Evolutionary conservation across 2,113 vertebrate species (phyloP).

Genomic region (Nothobranchius furzeri): DNA sequence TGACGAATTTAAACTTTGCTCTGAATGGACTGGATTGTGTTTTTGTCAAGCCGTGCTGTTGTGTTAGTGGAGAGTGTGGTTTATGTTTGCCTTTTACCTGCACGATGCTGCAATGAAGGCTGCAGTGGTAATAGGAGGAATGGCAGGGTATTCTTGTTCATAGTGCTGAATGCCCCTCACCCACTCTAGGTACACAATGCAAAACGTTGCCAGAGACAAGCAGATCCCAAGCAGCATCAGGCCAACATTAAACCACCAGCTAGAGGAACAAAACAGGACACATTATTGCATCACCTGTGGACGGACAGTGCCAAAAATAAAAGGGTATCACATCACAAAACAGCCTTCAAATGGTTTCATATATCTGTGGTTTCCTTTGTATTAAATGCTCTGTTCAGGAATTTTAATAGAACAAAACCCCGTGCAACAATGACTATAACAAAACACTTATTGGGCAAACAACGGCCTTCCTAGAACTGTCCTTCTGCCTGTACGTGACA

Average conservation of each 20-base stretch:
- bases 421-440: background rate
- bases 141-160: conserved; percentile 85
- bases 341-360: background rate
- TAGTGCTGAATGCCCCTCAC: conserved; percentile 88
- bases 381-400: background rate
- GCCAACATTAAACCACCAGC: conserved; percentile 89
- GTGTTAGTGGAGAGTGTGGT: background rate
- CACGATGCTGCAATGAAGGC: conserved; percentile 90
- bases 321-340: background rate
- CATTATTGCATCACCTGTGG: background rate
- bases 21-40: background rate
- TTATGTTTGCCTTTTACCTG: conserved; percentile 79
- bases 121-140: conserved; percentile 88
- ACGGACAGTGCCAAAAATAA: conserved; percentile 1
- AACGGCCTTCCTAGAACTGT: background rate
- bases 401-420: background rate
- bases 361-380: background rate
- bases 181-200: conserved; percentile 95
- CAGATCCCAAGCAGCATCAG: conserved; percentile 80
- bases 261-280: conserved; percentile 49
- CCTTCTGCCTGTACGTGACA: background rate
- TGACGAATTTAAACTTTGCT: background rate
- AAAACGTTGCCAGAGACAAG: conserved; percentile 85
- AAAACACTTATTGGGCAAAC: background rate
- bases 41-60: background rate